Percentiles rank a stretch among this genome's conserved stretches.
phyloP scores from a whole-genome alignment of 2,797 vertebrate genomes.

The Champsocephalus esox region DNA sequence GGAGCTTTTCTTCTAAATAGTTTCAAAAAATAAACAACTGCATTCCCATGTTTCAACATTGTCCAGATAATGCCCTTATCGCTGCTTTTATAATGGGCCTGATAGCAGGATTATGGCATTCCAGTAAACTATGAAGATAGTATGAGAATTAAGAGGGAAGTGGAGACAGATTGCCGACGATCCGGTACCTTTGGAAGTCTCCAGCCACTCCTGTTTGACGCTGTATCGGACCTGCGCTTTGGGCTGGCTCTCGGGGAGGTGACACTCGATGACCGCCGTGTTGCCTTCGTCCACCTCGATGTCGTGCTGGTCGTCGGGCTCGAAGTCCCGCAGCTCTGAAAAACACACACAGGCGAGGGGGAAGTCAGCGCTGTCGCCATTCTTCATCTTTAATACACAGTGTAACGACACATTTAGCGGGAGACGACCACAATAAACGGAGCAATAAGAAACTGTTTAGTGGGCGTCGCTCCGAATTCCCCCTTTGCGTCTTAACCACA shows the following conservation, averaged over 20 bases:
- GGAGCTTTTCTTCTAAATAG: slow-evolving; percentile 79
- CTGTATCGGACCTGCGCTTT: slow-evolving; percentile 98
- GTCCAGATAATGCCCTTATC: slow-evolving; percentile 80
- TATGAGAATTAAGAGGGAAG: slow-evolving; percentile 46
- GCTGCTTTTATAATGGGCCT: slow-evolving; percentile 54
- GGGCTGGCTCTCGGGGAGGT: slow-evolving; percentile 97
- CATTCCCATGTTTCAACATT: slow-evolving; percentile 80
- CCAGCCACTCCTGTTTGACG: slow-evolving; percentile 98
- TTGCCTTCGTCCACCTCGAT: slow-evolving; percentile 98
- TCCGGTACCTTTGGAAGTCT: slow-evolving; percentile 92
- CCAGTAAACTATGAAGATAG: slow-evolving; percentile 67
- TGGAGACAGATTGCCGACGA: slow-evolving; percentile 21
- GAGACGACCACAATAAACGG: slow-evolving; percentile 56
- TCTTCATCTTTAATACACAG: slow-evolving; percentile 30
- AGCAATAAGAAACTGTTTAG: slow-evolving; percentile 54
- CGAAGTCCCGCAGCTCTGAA: slow-evolving; percentile 96
- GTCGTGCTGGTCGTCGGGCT: slow-evolving; percentile 93
- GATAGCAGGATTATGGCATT: slow-evolving; percentile 71
- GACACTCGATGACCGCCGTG: slow-evolving; percentile 95
- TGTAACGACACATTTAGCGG: slow-evolving; percentile 43
- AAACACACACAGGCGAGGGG: slow-evolving; percentile 24
- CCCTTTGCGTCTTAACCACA: slow-evolving; percentile 40
- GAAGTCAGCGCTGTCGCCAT: slow-evolving; percentile 21
- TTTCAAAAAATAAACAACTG: slow-evolving; percentile 74
- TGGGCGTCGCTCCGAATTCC: slow-evolving; percentile 37